A percentile compares a stretch with the other conserved stretches of the same genome.
Conservation (phyloP, 2,113 vertebrate genomes). For the Colossoma macropomum region DNA sequence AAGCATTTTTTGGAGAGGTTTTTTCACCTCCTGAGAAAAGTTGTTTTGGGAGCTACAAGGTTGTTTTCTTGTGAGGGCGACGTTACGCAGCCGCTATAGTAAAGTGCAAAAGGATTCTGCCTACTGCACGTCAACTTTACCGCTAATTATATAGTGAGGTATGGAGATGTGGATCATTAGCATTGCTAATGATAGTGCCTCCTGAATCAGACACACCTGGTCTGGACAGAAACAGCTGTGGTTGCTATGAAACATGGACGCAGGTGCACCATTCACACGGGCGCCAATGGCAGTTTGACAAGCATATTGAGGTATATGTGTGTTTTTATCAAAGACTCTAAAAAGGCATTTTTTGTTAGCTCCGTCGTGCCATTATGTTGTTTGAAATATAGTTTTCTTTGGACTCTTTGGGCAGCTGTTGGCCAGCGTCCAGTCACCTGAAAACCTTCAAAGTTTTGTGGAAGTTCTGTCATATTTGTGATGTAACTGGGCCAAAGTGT, state of each 20-base stretch:
- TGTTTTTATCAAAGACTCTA: constrained; percentile 18
- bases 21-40: constrained; percentile 15
- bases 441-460: neutral
- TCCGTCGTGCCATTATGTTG: neutral
- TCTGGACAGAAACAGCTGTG: constrained; percentile 60
- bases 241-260: constrained; percentile 60
- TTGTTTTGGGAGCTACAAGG: neutral
- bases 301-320: constrained; percentile 40
- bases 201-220: constrained; percentile 61
- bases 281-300: constrained; percentile 39
- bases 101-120: constrained; percentile 48
- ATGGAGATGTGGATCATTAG: constrained; percentile 62
- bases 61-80: constrained; percentile 12
- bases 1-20: neutral
- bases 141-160: constrained; percentile 61
- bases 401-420: constrained; percentile 3
- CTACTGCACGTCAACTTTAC: constrained; percentile 57
- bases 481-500: neutral
- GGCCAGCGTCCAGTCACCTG: neutral
- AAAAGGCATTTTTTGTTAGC: neutral
- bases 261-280: constrained; percentile 53
- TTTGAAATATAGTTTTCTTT: constrained; percentile 5
- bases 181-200: constrained; percentile 61
- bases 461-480: neutral
- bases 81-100: constrained; percentile 26